Base-by-base conservation (phyloP, 2,888 invertebrate species). In the Eupithecia inturbata region DNA sequence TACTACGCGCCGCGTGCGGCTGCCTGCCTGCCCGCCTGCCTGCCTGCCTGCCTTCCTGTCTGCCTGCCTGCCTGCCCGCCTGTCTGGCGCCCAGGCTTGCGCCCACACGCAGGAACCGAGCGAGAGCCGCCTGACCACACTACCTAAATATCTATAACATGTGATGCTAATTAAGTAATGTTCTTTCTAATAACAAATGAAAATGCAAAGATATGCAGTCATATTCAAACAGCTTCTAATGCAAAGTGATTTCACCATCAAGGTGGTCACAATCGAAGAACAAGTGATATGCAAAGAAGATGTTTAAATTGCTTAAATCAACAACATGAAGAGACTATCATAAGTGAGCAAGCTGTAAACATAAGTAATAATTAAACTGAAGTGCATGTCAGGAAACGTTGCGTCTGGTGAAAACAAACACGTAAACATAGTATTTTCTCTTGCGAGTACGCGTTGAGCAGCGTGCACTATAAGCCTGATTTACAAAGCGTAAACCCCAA, bases 1-100 rank as follows among this genome's bases (percentile, higher is more conserved):
- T 79, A 76, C 77, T 80, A 76, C 80, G 81, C 39, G 79, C 80
- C 63, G 80, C 78, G 53, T 76, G 79, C 74, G 69, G 73, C 75
- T 80, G 80, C 49, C 81, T 80, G 76, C 80, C 79, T 70, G 72
- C 79, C 70, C 72, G 80, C 69, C 81, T 80, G 78, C 80, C 79
- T 49, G 77, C 78, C 70, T 49, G 69, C 57, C 62, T 31, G 49
- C 49, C 49, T 22, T 9, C 49, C 22, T 53, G 49, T 22, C 49
- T 53, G 22, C 49, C 49, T 6, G 49, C 49, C 22, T 53, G 49
- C 1, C 49, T 53, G 63, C 49, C 57, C 53, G 78, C 76, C 70
- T 49, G 71, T 36, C 60, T 28, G 63, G 66, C 66, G 31, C n/a
- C 57, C 39, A 68, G 67, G 70, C 64, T 41, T 36, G 22, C 41